Evolutionary conservation across 2,888 invertebrate genomes (phyloP).

Genomic region (Amphipyra tragopoginis): DNA sequence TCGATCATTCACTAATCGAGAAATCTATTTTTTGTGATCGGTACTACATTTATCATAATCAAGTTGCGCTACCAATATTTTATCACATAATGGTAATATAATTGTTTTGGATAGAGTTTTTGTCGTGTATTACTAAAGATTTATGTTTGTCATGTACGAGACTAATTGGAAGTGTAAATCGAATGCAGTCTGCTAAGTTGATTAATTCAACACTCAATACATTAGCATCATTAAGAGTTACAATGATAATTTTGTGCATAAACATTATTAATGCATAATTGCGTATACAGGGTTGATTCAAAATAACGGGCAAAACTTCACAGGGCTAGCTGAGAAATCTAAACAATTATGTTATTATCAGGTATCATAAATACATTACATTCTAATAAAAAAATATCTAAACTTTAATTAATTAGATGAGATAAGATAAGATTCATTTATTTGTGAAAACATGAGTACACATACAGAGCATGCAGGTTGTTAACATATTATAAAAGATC

Average conservation of each 20-base stretch:
- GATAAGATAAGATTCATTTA: too few relatives aligned
- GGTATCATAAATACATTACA: too few relatives aligned
- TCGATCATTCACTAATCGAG: conserved; percentile 43
- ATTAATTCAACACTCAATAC: conserved; percentile 34
- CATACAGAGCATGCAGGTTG: too few relatives aligned
- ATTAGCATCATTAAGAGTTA: conserved; percentile 21
- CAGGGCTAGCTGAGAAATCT: too few relatives aligned
- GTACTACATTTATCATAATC: conserved; percentile 39
- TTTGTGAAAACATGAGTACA: too few relatives aligned
- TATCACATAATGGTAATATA: conserved; percentile 6
- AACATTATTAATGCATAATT: conserved; percentile 28
- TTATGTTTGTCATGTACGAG: conserved; percentile 12
- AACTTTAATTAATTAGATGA: too few relatives aligned
- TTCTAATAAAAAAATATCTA: too few relatives aligned
- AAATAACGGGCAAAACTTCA: too few relatives aligned
- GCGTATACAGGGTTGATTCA: too few relatives aligned
- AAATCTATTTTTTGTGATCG: conserved; percentile 37
- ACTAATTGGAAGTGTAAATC: conserved; percentile 25
- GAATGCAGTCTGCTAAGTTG: conserved; percentile 16
- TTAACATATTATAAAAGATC: too few relatives aligned
- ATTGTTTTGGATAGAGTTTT: conserved; percentile 12
- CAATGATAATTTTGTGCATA: conserved; percentile 21
- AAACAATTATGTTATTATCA: too few relatives aligned
- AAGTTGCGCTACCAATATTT: conserved; percentile 12
- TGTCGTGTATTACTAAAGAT: conserved; percentile 24